Conservation (phyloP, 2,888 invertebrate species). For the Microctonus aethiopoides region DNA sequence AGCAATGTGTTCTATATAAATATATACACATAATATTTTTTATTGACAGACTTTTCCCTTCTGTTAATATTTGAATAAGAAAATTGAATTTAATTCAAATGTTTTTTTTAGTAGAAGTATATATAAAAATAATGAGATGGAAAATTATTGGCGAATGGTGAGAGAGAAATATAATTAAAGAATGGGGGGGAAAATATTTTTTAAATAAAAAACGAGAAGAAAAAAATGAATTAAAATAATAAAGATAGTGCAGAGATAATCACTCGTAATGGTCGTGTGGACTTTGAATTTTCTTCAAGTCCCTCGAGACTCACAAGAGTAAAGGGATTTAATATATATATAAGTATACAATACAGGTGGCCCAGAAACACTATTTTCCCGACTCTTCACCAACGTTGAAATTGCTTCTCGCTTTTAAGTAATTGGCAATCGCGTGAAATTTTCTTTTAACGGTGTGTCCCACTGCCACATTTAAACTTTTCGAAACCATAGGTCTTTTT, state of each 20-base stretch:
- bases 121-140: not conserved
- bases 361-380: constrained; percentile 18
- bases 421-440: constrained; percentile 47
- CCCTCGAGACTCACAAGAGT: not conserved
- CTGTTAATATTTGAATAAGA: not conserved
- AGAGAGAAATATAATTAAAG: not conserved
- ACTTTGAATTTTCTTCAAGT: constrained; percentile 18
- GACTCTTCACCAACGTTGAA: constrained; percentile 26
- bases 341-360: constrained; percentile 9
- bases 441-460: constrained; percentile 43
- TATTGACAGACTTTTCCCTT: not conserved
- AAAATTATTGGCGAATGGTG: no score
- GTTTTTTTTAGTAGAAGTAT: no score
- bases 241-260: constrained; percentile 10
- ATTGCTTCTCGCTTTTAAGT: constrained; percentile 45
- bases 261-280: constrained; percentile 18
- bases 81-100: no score
- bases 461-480: constrained; percentile 17
- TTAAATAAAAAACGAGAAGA: not conserved
- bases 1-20: not conserved
- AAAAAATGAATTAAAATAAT: not conserved
- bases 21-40: not conserved
- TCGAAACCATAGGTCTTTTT: not conserved
- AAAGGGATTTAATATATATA: not conserved
- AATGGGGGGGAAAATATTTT: not conserved